A percentile compares a stretch with the other conserved stretches of the same genome.
These are phyloP conservation scores for Pseudotriccus pelzelni DNA, from an alignment of 2,797 vertebrate genomes.

Conservation along the genomic window DNA sequence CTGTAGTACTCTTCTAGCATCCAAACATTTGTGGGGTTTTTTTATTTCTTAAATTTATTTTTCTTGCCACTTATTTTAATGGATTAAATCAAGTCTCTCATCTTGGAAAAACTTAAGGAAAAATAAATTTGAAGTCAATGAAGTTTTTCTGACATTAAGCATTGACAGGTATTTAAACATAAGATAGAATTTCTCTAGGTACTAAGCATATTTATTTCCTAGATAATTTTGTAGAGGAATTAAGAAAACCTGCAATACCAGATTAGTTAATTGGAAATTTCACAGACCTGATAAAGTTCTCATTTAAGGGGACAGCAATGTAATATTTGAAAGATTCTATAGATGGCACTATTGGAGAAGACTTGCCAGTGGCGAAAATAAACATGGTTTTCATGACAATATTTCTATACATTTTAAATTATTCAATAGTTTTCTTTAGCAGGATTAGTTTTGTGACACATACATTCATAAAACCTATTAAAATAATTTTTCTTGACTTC, in stretches of 20 bases:
- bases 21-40: neutral
- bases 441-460: neutral
- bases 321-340: neutral
- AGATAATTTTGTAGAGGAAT: neutral
- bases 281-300: neutral
- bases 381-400: neutral
- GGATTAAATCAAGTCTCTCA: neutral
- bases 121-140: neutral
- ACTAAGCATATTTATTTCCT: neutral
- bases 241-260: neutral
- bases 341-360: slow-evolving; percentile 50
- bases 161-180: neutral
- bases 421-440: neutral
- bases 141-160: neutral
- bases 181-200: neutral
- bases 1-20: neutral
- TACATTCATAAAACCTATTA: neutral
- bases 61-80: neutral
- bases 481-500: neutral
- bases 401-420: neutral
- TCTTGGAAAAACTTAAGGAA: neutral
- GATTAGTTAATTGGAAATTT: neutral
- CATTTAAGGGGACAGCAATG: neutral
- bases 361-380: neutral
- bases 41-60: neutral